A percentile compares a stretch with the other conserved stretches of the same genome.
phyloP scores from a whole-genome alignment of 2,888 invertebrate genomes.

The Aplocera efformata region DNA sequence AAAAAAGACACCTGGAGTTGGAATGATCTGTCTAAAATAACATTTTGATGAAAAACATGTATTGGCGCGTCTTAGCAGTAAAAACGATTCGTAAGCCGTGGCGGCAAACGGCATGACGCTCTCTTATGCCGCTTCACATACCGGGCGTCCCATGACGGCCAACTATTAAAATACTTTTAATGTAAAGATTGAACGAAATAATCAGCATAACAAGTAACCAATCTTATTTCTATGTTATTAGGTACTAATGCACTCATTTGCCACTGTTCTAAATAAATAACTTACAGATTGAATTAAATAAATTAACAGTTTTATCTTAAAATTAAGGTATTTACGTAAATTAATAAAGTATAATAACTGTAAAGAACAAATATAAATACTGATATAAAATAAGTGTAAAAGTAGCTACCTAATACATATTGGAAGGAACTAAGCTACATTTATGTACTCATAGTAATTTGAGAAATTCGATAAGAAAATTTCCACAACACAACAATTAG shows the following conservation, averaged over 20 bases:
- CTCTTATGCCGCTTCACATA: no score
- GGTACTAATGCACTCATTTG: neutral
- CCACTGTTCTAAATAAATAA: conserved; percentile 1
- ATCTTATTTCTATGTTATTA: conserved; percentile 1
- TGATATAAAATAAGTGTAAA: conserved; percentile 23
- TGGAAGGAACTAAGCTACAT: conserved; percentile 2
- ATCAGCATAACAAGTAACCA: neutral
- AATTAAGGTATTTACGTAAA: neutral
- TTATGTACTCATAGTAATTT: neutral
- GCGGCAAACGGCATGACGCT: no score
- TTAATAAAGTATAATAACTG: neutral
- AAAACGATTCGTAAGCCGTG: no score
- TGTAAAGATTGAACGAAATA: neutral
- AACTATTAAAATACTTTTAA: no score
- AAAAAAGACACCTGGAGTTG: no score
- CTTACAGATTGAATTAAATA: neutral
- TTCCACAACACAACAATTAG: neutral
- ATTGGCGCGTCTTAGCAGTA: no score
- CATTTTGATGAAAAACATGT: no score
- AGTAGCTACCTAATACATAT: conserved; percentile 15
- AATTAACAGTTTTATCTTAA: conserved; percentile 7
- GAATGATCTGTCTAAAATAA: no score
- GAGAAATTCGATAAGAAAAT: no score
- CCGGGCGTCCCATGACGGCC: no score
- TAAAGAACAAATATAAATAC: conserved; percentile 3